phyloP scores from a whole-genome alignment of 2,113 vertebrate genomes.

The Colinus virginianus region DNA sequence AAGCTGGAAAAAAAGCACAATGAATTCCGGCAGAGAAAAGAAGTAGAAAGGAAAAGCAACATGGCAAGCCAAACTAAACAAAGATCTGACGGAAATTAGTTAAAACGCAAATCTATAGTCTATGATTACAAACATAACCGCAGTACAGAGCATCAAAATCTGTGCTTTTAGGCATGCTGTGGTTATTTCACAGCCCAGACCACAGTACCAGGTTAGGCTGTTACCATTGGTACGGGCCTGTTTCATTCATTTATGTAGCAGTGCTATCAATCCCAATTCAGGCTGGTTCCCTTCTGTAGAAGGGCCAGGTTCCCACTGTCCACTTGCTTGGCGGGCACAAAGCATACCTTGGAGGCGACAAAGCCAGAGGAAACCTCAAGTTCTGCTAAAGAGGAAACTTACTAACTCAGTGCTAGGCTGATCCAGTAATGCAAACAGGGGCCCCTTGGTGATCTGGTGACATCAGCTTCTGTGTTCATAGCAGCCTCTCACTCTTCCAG shows the following conservation, averaged over 20 bases:
- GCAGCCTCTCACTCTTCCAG: neutral
- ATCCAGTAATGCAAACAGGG: neutral
- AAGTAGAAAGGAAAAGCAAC: neutral
- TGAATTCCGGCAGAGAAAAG: neutral
- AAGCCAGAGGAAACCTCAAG: neutral
- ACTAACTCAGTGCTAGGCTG: neutral
- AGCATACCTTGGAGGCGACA: neutral
- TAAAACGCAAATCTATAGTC: neutral
- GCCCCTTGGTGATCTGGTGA: neutral
- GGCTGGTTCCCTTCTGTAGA: neutral
- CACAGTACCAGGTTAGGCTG: neutral
- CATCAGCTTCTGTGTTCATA: neutral
- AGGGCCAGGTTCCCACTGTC: neutral
- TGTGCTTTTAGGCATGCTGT: neutral
- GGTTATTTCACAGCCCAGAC: neutral
- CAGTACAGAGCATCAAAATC: neutral
- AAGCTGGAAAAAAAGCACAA: neutral
- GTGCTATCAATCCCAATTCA: neutral
- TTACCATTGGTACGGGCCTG: neutral
- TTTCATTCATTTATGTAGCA: neutral
- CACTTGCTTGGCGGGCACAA: accelerated
- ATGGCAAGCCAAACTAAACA: neutral
- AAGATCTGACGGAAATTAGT: neutral
- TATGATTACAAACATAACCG: neutral
- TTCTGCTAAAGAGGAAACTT: neutral